Evolutionary conservation across 2,888 invertebrate genomes (phyloP).

Genomic region (Chymomyza fuscimana): DNA sequence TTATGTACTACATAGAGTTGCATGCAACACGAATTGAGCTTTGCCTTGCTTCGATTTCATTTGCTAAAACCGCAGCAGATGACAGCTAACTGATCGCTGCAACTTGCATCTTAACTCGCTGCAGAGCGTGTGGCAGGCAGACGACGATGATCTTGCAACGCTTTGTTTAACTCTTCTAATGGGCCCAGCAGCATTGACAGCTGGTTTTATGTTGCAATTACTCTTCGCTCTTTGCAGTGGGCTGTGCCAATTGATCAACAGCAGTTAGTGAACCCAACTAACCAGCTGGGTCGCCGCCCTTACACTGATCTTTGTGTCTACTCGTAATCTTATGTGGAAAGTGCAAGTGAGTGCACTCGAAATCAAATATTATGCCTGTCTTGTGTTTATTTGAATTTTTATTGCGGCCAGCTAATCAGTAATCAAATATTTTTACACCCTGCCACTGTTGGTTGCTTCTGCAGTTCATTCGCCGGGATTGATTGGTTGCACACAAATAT

Average conservation of each 20-base stretch:
- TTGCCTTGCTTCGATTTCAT: slow-evolving; percentile 66
- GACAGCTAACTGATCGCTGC: slow-evolving; percentile 22
- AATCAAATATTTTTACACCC: slow-evolving; percentile 60
- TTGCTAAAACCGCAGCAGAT: slow-evolving; percentile 52
- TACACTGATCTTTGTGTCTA: slow-evolving; percentile 6
- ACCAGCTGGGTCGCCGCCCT: slow-evolving; percentile 6
- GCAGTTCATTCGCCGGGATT: slow-evolving; percentile 57
- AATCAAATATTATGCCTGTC: slow-evolving; percentile 38
- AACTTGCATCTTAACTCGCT: slow-evolving; percentile 1
- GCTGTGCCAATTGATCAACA: slow-evolving; percentile 49
- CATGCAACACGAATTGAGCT: slow-evolving; percentile 32
- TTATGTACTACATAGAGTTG: background rate
- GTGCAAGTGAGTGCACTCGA: slow-evolving; percentile 65
- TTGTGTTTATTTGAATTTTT: slow-evolving; percentile 31
- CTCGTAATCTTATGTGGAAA: slow-evolving; percentile 56
- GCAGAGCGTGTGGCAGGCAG: slow-evolving; percentile 69
- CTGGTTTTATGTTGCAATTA: slow-evolving; percentile 67
- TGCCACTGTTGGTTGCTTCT: slow-evolving; percentile 20
- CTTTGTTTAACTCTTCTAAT: slow-evolving; percentile 16
- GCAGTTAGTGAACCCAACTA: slow-evolving; percentile 57
- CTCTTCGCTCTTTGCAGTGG: slow-evolving; percentile 4
- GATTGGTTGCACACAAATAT: slow-evolving; percentile 59
- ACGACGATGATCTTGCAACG: slow-evolving; percentile 29
- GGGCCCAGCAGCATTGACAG: slow-evolving; percentile 49
- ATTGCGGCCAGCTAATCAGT: slow-evolving; percentile 53